Evolutionary conservation across 2,888 invertebrate species (phyloP), one percentile per base, ranked within the genome.

Genomic region (Fragum sueziense): DNA sequence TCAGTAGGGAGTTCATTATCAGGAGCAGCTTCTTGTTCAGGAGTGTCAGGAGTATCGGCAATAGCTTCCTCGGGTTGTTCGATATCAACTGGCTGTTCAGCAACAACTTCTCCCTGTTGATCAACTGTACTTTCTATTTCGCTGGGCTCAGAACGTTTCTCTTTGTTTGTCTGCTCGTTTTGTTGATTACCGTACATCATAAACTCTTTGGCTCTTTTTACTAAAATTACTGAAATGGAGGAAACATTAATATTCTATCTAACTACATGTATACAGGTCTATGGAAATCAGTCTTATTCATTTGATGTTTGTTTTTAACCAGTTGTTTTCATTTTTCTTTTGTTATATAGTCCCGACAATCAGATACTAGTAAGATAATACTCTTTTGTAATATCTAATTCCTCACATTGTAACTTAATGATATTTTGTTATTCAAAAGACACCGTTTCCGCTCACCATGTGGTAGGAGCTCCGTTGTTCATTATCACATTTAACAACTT

Each of bases 131-230:
- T 65, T 17, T 59, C 71, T 20, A 41, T 57, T 6, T 52, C 31
- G 6, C n/a, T 37, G 14, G 34, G 37, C 27, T 75, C 75, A 14
- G 57, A 71, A 33, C 82, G 51, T 62, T 87, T 87, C 17, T 41
- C 37, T 29, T 61, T 77, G 11, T 75, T 70, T 29, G 31, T 41
- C 0, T 65, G 74, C 20, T 83, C 80, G 62, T 88, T 85, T 70
- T 87, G 87, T 74, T 87, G 85, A 69, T 88, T 88, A 14, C 85
- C 86, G 75, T 79, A 88, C 76, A 85, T 81, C 59, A 86, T 82
- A 29, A 77, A 59, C 70, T 88, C 87, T 73, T 88, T 76, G 4
- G 87, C 86, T 27, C 86, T 74, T 75, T 87, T 88, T 1, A 86
- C 88, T n/a, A 65, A 27, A 2, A n/a, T 41, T 0, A 65, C 65